Percentiles rank a stretch among this genome's conserved stretches.
These are phyloP conservation scores for Pangasius djambal DNA, from an alignment of 2,797 vertebrate species.

Conservation along the genomic window DNA sequence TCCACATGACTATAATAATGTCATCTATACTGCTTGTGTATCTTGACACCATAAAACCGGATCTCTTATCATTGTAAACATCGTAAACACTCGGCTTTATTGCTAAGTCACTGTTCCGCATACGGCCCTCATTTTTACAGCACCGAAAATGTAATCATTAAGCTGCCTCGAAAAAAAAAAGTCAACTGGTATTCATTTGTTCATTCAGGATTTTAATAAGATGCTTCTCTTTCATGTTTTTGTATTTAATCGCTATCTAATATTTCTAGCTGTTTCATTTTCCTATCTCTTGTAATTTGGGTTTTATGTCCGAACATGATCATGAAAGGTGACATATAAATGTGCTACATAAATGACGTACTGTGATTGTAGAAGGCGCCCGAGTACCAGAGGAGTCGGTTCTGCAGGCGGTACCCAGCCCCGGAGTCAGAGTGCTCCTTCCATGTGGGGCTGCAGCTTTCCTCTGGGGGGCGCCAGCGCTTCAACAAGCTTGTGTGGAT, in stretches of 20 bases:
- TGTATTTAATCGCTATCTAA: neutral
- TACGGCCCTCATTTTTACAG: neutral
- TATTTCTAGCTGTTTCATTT: neutral
- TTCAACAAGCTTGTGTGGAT: conserved; percentile 96
- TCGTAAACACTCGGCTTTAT: neutral
- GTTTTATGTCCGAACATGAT: neutral
- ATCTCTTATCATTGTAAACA: neutral
- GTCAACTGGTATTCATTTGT: neutral
- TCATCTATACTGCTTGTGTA: neutral
- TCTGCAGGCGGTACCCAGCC: conserved; percentile 83
- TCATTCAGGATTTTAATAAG: neutral
- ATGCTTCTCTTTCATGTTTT: neutral
- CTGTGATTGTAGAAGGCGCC: conserved; percentile 75
- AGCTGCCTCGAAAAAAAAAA: neutral
- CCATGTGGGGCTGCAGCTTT: conserved; percentile 90
- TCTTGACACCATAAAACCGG: neutral
- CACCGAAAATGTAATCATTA: neutral
- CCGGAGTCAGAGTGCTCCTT: conserved; percentile 91
- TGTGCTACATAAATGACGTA: neutral
- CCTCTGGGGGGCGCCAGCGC: conserved; percentile 89
- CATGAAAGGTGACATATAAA: neutral
- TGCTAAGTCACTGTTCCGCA: neutral
- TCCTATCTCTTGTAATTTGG: neutral
- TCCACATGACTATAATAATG: neutral
- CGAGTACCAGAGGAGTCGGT: conserved; percentile 80